These are phyloP conservation scores for Hylaea fasciaria DNA, from an alignment of 2,888 invertebrate species.

Conservation along the genomic window DNA sequence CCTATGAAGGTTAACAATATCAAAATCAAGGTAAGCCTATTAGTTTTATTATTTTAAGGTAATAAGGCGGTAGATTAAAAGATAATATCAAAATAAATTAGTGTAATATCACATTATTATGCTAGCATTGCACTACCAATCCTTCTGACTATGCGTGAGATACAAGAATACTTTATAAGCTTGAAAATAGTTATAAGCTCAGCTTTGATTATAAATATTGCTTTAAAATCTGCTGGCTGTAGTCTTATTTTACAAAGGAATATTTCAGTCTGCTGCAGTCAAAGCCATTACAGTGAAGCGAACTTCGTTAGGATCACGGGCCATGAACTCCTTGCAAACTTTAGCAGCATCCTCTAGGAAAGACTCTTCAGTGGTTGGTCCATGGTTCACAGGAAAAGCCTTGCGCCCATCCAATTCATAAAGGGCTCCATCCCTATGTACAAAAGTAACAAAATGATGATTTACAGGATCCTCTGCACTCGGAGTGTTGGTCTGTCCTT, in stretches of 20 bases:
- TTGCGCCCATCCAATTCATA: slow-evolving; percentile 92
- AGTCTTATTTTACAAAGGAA: slow-evolving; percentile 6
- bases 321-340: slow-evolving; percentile 94
- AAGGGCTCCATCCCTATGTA: slow-evolving; percentile 91
- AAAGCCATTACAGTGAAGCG: slow-evolving; percentile 96
- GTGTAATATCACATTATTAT: slow-evolving; percentile 68
- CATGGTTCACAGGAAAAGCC: slow-evolving; percentile 93
- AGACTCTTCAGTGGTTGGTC: slow-evolving; percentile 88
- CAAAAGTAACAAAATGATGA: slow-evolving; percentile 96
- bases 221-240: background rate
- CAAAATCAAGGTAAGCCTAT: background rate
- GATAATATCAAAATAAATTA: slow-evolving; percentile 5
- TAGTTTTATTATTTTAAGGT: too few species aligned
- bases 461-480: slow-evolving; percentile 90
- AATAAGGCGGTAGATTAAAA: background rate
- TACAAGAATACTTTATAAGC: slow-evolving; percentile 54
- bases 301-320: slow-evolving; percentile 93
- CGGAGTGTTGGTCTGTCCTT: slow-evolving; percentile 96
- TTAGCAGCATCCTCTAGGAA: slow-evolving; percentile 93
- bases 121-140: slow-evolving; percentile 62
- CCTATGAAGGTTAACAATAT: background rate
- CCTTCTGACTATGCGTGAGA: slow-evolving; percentile 42
- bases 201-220: slow-evolving; percentile 34
- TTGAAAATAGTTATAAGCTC: slow-evolving; percentile 53
- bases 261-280: slow-evolving; percentile 82